Conservation (phyloP, 2,797 vertebrate genomes). For the Parambassis ranga region DNA sequence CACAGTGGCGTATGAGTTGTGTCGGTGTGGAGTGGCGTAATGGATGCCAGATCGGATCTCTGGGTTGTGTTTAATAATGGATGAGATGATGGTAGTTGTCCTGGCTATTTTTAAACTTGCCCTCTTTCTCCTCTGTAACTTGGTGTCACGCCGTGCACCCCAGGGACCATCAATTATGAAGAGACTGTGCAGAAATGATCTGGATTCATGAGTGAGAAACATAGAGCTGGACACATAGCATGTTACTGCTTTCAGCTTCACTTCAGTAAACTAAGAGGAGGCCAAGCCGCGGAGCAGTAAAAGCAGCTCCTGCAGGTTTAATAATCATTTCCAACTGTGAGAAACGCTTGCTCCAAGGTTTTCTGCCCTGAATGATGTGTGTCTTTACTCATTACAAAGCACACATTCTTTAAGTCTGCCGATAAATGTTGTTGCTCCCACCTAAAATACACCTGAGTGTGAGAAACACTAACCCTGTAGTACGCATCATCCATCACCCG, state of each 20-base stretch:
- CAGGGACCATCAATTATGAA: slow-evolving; percentile 62
- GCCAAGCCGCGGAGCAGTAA: slow-evolving; percentile 40
- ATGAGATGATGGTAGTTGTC: slow-evolving; percentile 70
- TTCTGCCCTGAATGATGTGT: background rate
- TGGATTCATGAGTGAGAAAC: background rate
- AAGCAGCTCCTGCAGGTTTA: slow-evolving; percentile 43
- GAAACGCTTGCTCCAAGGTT: slow-evolving; percentile 47
- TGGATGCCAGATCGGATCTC: slow-evolving; percentile 62
- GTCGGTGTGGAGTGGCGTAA: slow-evolving; percentile 43
- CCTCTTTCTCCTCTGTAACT: slow-evolving; percentile 57
- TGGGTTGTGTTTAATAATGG: slow-evolving; percentile 71
- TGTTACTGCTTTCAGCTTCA: slow-evolving; percentile 17
- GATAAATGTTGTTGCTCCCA: too few species aligned
- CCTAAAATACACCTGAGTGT: background rate
- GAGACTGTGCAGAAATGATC: slow-evolving; percentile 40
- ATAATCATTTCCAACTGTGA: slow-evolving; percentile 63
- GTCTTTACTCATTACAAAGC: background rate
- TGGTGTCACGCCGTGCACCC: slow-evolving; percentile 42
- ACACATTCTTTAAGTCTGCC: background rate
- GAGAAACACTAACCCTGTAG: background rate
- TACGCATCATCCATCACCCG: background rate
- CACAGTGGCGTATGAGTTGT: slow-evolving; percentile 41
- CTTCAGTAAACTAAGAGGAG: slow-evolving; percentile 42
- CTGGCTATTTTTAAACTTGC: slow-evolving; percentile 74
- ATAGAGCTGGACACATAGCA: background rate